These are phyloP conservation scores for Onychostoma macrolepis DNA, from an alignment of 2,113 vertebrate genomes.

Conservation along the genomic window DNA sequence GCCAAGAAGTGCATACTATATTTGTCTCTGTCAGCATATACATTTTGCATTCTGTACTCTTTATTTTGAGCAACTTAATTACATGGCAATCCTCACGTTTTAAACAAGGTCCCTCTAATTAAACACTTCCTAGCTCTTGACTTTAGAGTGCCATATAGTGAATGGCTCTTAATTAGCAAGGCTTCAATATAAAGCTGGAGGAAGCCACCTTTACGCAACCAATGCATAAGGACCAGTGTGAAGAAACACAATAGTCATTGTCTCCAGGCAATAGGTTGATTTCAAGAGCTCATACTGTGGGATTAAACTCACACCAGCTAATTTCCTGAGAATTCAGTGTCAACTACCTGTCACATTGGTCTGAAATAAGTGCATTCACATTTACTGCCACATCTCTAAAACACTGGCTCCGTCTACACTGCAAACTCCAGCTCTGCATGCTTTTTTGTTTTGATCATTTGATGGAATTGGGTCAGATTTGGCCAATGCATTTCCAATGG, in stretches of 20 bases:
- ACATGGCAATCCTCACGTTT: constrained; percentile 43
- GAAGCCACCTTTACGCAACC: constrained; percentile 42
- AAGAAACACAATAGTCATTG: constrained; percentile 45
- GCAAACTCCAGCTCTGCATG: background rate
- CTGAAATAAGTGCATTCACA: constrained; percentile 59
- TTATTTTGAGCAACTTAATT: constrained; percentile 36
- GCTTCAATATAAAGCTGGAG: constrained; percentile 33
- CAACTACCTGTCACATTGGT: constrained; percentile 63
- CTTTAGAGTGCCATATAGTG: constrained; percentile 27
- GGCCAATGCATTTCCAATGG: background rate
- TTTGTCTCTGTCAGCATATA: constrained; percentile 46
- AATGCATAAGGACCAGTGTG: constrained; percentile 29
- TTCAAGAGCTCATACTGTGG: constrained; percentile 39
- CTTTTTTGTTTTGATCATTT: background rate
- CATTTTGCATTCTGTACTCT: constrained; percentile 33
- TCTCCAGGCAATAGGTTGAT: constrained; percentile 42
- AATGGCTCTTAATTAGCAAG: constrained; percentile 33
- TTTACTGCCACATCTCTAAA: constrained; percentile 45
- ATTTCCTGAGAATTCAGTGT: constrained; percentile 61
- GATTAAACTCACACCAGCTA: constrained; percentile 40
- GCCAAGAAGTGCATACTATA: background rate
- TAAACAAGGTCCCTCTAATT: constrained; percentile 28
- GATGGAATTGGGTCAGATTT: background rate
- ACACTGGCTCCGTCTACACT: background rate
- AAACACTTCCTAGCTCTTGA: constrained; percentile 40